phyloP scores from a whole-genome alignment of 2,888 invertebrate species.

The Sphaeridia pumilis region DNA sequence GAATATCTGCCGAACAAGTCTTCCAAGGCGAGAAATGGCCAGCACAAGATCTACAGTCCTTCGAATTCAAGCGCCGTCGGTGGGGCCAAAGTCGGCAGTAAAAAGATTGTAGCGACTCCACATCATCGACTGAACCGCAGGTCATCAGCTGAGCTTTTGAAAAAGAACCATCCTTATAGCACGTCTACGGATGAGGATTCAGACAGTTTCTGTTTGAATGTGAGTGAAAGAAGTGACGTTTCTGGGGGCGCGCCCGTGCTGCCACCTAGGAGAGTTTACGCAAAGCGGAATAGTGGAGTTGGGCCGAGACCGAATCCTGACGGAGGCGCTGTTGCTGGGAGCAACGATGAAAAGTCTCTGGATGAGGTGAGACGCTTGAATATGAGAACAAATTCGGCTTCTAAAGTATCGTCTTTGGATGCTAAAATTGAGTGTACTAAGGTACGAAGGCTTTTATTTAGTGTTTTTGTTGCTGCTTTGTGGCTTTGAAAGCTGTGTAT shows the following conservation, averaged over 20 bases:
- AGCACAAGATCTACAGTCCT: conserved; percentile 16
- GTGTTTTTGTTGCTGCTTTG: background rate
- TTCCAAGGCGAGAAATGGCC: conserved; percentile 16
- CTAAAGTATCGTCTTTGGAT: conserved; percentile 3
- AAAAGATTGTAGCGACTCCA: conserved; percentile 16
- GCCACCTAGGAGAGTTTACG: conserved; percentile 30
- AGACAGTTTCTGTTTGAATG: conserved; percentile 26
- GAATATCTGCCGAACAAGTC: conserved; percentile 22
- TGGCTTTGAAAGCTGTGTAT: background rate
- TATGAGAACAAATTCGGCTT: conserved; percentile 10
- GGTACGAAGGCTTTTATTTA: too few species aligned
- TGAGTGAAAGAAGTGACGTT: conserved; percentile 24
- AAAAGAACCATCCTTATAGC: conserved; percentile 34
- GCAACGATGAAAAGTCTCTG: conserved; percentile 27
- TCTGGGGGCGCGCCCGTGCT: conserved; percentile 28
- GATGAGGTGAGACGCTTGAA: conserved; percentile 32
- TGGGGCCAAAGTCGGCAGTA: too few species aligned
- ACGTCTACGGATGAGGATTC: conserved; percentile 35
- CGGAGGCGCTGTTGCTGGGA: conserved; percentile 19
- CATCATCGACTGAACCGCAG: conserved; percentile 32
- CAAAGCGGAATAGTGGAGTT: conserved; percentile 13
- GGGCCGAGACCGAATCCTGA: conserved; percentile 22
- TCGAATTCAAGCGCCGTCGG: too few species aligned
- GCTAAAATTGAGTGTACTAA: conserved; percentile 12
- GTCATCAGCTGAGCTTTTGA: conserved; percentile 34